Conservation (phyloP, 2,888 invertebrate species). For the Yponomeuta plumbellus region DNA sequence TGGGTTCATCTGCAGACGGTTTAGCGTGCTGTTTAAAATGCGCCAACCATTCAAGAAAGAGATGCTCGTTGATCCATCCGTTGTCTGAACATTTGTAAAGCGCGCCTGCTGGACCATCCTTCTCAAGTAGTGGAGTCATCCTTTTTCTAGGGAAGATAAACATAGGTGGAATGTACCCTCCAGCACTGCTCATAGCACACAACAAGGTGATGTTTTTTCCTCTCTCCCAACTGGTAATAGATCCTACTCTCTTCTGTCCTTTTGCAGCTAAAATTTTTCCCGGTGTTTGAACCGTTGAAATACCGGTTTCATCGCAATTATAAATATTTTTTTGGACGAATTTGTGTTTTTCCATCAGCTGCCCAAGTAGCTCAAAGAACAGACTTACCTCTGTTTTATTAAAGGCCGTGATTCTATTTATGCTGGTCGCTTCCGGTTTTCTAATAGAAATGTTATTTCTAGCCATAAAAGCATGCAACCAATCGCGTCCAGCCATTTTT, state of each 20-base stretch:
- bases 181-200: too few relatives aligned
- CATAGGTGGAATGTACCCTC: slow-evolving; percentile 24
- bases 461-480: slow-evolving; percentile 27
- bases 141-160: slow-evolving; percentile 26
- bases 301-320: slow-evolving; percentile 17
- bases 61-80: too few relatives aligned
- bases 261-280: slow-evolving; percentile 19
- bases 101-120: slow-evolving; percentile 23
- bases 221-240: too few relatives aligned
- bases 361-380: slow-evolving; percentile 27
- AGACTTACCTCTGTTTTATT: slow-evolving; percentile 27
- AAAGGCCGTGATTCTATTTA: slow-evolving; percentile 28
- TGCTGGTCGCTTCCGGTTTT: slow-evolving; percentile 33
- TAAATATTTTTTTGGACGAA: slow-evolving; percentile 16
- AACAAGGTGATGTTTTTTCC: too few relatives aligned
- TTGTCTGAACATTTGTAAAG: slow-evolving; percentile 30
- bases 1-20: slow-evolving; percentile 25
- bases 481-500: slow-evolving; percentile 30
- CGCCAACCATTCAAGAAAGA: slow-evolving; percentile 28
- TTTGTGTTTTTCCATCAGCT: slow-evolving; percentile 20
- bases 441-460: slow-evolving; percentile 27
- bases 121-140: slow-evolving; percentile 24
- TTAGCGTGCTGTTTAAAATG: slow-evolving; percentile 29
- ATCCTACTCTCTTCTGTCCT: slow-evolving; percentile 24
- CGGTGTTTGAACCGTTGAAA: slow-evolving; percentile 18